phyloP scores from a whole-genome alignment of 2,888 invertebrate species.

The Osmoderma eremita region DNA sequence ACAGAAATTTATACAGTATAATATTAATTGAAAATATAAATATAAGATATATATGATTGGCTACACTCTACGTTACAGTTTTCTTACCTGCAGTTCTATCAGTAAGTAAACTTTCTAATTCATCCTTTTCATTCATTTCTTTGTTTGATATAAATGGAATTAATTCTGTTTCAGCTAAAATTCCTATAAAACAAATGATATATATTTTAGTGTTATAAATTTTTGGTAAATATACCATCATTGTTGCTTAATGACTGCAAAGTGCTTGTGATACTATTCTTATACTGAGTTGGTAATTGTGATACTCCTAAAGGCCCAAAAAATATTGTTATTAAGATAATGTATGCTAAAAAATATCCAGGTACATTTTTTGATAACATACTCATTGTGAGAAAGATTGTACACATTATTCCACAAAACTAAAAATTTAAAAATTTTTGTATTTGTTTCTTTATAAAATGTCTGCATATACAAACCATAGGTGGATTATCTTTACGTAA shows the following conservation, averaged over 20 bases:
- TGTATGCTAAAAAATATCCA: constrained; percentile 57
- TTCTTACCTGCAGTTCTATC: constrained; percentile 60
- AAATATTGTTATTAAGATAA: constrained; percentile 53
- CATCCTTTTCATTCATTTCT: constrained; percentile 55
- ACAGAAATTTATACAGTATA: too few species aligned
- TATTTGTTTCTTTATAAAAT: not conserved
- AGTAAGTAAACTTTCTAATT: constrained; percentile 58
- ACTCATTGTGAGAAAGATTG: constrained; percentile 56
- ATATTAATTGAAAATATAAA: too few species aligned
- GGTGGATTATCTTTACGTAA: constrained; percentile 60
- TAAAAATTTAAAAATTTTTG: constrained; percentile 51
- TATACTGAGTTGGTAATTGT: constrained; percentile 53
- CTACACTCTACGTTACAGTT: too few species aligned
- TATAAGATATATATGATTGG: too few species aligned
- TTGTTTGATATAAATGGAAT: constrained; percentile 59
- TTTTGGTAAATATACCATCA: constrained; percentile 48
- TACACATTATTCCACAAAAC: constrained; percentile 60
- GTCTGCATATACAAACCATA: constrained; percentile 54
- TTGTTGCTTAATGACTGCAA: constrained; percentile 50
- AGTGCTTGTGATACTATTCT: constrained; percentile 47
- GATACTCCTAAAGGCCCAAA: constrained; percentile 53
- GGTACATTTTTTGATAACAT: constrained; percentile 59
- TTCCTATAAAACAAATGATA: constrained; percentile 49
- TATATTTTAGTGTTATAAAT: not conserved
- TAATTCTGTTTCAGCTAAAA: constrained; percentile 61